These are phyloP conservation scores for Montipora efflorescens DNA, from an alignment of 64 coral and sea anemone genomes.

Conservation along the genomic window DNA sequence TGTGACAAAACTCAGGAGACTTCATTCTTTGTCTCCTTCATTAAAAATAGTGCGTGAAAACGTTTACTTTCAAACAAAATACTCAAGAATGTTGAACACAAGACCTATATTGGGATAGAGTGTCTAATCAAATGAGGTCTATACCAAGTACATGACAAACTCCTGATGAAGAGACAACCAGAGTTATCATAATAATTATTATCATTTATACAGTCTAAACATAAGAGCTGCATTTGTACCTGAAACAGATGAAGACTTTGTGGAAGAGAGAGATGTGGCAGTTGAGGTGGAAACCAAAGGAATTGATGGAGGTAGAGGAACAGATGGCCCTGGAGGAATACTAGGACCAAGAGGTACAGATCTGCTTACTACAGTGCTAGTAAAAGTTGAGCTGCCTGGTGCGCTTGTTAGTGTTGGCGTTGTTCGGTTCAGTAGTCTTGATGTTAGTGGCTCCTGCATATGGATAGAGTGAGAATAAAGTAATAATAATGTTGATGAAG, in stretches of 20 bases:
- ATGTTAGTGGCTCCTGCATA: slow-evolving; percentile 62
- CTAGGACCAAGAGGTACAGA: slow-evolving; percentile 23
- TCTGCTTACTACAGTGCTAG: slow-evolving; percentile 49
- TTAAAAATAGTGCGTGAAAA: no score
- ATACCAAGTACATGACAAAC: no score
- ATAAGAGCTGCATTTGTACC: neutral
- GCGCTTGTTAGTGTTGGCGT: slow-evolving; percentile 42
- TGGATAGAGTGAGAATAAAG: neutral
- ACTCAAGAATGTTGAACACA: no score
- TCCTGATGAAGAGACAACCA: neutral
- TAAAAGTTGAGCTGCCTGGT: slow-evolving; percentile 60
- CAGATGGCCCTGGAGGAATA: neutral
- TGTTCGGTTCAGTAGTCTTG: slow-evolving; percentile 63
- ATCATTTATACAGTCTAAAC: neutral
- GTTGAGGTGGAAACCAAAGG: slow-evolving; percentile 11
- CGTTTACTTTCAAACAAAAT: no score
- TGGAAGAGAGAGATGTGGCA: neutral
- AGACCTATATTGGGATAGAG: no score
- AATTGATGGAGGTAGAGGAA: slow-evolving; percentile 8
- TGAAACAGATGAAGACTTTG: neutral
- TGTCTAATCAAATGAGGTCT: no score
- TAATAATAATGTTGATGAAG: no score
- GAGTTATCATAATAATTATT: neutral
- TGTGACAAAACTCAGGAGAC: no score
- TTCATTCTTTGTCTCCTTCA: no score